These are phyloP conservation scores for Eupithecia dodoneata DNA, from an alignment of 2,888 invertebrate genomes.

Conservation along the genomic window DNA sequence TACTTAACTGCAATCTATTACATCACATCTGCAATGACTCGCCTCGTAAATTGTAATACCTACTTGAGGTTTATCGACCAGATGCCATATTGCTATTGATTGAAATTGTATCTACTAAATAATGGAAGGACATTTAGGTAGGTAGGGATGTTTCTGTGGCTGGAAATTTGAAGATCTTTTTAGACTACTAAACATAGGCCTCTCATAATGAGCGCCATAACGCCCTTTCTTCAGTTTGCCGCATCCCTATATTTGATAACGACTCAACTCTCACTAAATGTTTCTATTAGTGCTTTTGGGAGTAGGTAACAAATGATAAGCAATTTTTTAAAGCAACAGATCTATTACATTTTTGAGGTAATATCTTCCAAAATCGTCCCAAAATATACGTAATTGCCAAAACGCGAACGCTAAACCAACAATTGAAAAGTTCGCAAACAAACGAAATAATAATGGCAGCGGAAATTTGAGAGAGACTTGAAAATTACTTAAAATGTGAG, in stretches of 20 bases:
- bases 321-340: neutral
- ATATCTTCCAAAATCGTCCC: neutral
- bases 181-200: neutral
- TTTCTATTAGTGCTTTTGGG: neutral
- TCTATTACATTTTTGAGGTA: neutral
- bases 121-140: neutral
- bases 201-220: neutral
- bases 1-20: slow-evolving; percentile 24
- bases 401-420: slow-evolving; percentile 25
- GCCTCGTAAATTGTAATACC: slow-evolving; percentile 6
- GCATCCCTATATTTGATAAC: neutral
- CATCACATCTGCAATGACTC: slow-evolving; percentile 20
- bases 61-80: slow-evolving; percentile 11
- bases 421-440: slow-evolving; percentile 37
- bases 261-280: neutral
- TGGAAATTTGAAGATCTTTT: neutral
- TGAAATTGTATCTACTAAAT: slow-evolving; percentile 7
- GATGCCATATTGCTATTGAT: slow-evolving; percentile 10
- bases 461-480: slow-evolving; percentile 32
- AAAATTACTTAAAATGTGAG: slow-evolving; percentile 18
- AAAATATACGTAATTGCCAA: slow-evolving; percentile 13
- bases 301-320: neutral
- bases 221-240: neutral
- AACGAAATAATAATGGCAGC: slow-evolving; percentile 36
- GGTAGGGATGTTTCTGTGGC: neutral